Conservation (phyloP, 2,797 vertebrate species). For the Rousettus madagascariensis region DNA sequence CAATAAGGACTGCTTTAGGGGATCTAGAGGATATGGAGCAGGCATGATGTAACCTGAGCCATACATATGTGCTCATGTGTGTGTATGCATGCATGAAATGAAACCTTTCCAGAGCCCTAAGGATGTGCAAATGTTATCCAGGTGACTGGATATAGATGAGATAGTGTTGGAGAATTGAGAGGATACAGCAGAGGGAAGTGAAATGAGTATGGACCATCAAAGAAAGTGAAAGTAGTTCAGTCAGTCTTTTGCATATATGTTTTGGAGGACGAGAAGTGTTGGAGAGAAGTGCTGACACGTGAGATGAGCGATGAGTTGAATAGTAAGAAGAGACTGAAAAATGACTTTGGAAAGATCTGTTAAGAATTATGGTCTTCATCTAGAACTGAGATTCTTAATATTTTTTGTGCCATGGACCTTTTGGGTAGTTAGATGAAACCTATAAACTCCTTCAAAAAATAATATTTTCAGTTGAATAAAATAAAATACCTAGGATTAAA, state of each 20-base stretch:
- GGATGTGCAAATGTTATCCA: background rate
- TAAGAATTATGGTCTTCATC: background rate
- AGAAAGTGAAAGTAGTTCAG: conserved; percentile 34
- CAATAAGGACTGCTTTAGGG: too few species aligned
- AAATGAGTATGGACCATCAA: background rate
- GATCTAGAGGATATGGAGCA: background rate
- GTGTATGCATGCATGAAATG: background rate
- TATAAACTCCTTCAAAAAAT: background rate
- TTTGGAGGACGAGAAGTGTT: background rate
- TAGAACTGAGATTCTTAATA: background rate
- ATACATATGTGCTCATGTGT: accelerated
- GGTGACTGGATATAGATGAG: background rate
- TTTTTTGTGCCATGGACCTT: background rate
- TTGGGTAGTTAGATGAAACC: background rate
- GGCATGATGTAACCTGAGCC: background rate
- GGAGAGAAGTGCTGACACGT: background rate
- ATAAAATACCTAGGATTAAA: background rate
- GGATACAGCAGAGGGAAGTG: too few species aligned
- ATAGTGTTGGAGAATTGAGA: background rate
- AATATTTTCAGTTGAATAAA: background rate
- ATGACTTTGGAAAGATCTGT: background rate
- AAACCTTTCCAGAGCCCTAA: background rate
- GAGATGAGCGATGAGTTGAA: background rate
- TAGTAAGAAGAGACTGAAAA: background rate
- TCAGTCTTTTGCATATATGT: background rate